phyloP scores from a whole-genome alignment of 1,140 invertebrate genomes.

The Agrypnia vestita region DNA sequence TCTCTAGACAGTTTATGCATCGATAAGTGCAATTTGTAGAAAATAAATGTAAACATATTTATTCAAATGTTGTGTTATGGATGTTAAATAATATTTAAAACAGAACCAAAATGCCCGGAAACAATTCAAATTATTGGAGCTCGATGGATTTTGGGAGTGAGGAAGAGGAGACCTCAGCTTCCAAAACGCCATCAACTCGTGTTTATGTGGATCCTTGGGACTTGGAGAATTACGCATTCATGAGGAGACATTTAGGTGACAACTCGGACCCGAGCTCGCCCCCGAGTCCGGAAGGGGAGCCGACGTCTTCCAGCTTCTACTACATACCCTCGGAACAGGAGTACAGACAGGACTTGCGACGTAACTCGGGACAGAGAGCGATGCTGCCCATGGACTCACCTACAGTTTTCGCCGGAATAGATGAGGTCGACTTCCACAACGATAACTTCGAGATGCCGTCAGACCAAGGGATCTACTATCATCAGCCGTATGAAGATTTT shows the following conservation, averaged over 20 bases:
- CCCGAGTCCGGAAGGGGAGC: conserved; percentile 71
- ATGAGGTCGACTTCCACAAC: conserved; percentile 63
- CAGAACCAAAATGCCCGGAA: conserved; percentile 50
- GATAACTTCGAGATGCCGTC: conserved; percentile 59
- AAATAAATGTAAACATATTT: neutral
- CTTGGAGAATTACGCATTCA: conserved; percentile 80
- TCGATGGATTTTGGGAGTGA: conserved; percentile 74
- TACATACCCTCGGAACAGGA: conserved; percentile 72
- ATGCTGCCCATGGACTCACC: conserved; percentile 63
- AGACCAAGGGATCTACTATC: conserved; percentile 53
- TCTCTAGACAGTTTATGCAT: too few relatives aligned
- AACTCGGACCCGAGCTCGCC: conserved; percentile 70
- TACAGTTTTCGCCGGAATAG: conserved; percentile 64
- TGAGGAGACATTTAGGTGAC: conserved; percentile 74
- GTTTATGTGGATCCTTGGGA: conserved; percentile 84
- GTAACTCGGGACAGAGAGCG: conserved; percentile 62
- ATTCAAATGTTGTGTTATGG: neutral
- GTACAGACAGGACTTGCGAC: conserved; percentile 63
- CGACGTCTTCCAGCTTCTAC: conserved; percentile 73
- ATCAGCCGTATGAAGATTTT: conserved; percentile 55
- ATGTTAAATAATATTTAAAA: neutral
- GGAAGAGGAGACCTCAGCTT: conserved; percentile 66
- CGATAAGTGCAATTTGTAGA: neutral
- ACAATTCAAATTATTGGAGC: conserved; percentile 68
- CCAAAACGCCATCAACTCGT: conserved; percentile 66